Base-by-base conservation (phyloP, 2,113 vertebrate species). In the Tor tambroides region DNA sequence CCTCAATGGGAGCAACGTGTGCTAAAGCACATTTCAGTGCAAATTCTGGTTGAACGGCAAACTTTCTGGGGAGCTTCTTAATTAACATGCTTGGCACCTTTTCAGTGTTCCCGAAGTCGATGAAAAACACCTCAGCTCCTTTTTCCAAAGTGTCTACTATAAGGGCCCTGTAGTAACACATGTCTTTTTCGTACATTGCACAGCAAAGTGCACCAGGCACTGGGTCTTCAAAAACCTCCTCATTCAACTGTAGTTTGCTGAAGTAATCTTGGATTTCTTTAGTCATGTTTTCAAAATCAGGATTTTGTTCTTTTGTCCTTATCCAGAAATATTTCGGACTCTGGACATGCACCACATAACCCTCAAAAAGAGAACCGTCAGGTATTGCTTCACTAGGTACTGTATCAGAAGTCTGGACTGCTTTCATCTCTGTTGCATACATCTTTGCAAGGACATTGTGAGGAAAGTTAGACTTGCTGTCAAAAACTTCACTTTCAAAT, bases 101-200 rank as follows among this genome's bases (percentile, higher is more conserved):
- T 89, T 96, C 96, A 74, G 91, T 95, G 91, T 98, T 98, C 54
- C 98, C 97, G 94, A 96, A 99, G 93, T 99, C 98, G 0, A 97
- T 91, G 87, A 98, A 98, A 84, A 93, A 94, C 77, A 99, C 96
- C 86, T 94, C 92, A 81, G 95, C 87, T 38, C 94, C 92, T 67
- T 90, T 90, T 75, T 90, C 49, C 77, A 95, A 88, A 26, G 92
- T 92, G 82, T 96, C 93, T 19, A 71, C 94, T 41, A 99, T 91
- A 30, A 97, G 51, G 43, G 87, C 97, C 86, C 97, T 93, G 87
- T 98, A 99, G 80, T 95, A 99, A 90, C 85, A 89, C 88, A 92
- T 91, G 83, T 98, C 97, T 88, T 93, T 90, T 89, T 95, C 94
- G 54, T 97, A 97, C 2, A 95, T 90, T 1, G 97, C 97, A 93